These are phyloP conservation scores for Parus major DNA, from an alignment of 2,113 vertebrate genomes.

Conservation along the genomic window DNA sequence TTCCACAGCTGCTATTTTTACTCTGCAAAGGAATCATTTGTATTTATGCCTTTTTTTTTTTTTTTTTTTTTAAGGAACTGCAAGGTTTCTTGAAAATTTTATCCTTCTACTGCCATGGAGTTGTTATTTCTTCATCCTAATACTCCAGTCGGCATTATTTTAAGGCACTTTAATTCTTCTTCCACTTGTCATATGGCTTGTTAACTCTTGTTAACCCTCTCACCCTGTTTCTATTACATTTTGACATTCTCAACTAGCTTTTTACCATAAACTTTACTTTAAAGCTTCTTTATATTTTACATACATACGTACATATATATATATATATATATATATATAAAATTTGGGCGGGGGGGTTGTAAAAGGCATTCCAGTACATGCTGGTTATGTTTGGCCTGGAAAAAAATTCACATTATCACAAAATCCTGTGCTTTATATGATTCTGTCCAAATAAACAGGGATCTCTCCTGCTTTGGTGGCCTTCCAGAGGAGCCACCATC, in stretches of 20 bases:
- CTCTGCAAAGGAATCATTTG: background rate
- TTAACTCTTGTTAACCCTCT: background rate
- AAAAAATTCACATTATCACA: background rate
- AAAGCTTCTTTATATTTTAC: background rate
- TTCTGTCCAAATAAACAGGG: background rate
- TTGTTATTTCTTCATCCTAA: background rate
- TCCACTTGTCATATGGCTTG: background rate
- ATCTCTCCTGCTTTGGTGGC: background rate
- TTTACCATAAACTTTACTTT: background rate
- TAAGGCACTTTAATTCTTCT: background rate
- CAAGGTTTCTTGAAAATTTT: background rate
- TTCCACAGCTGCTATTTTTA: background rate
- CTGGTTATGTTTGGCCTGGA: background rate
- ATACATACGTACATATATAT: no score
- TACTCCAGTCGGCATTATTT: background rate
- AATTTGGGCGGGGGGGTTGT: background rate
- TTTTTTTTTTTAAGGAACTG: background rate
- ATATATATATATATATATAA: background rate
- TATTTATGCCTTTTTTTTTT: background rate
- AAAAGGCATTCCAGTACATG: background rate
- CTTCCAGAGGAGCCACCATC: background rate
- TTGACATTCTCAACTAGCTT: background rate
- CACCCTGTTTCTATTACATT: background rate
- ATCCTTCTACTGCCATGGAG: background rate
- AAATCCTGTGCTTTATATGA: background rate